Evolutionary conservation across 2,113 vertebrate genomes (phyloP), one percentile per base, ranked within the genome.

Genomic region (Anolis sagrei): DNA sequence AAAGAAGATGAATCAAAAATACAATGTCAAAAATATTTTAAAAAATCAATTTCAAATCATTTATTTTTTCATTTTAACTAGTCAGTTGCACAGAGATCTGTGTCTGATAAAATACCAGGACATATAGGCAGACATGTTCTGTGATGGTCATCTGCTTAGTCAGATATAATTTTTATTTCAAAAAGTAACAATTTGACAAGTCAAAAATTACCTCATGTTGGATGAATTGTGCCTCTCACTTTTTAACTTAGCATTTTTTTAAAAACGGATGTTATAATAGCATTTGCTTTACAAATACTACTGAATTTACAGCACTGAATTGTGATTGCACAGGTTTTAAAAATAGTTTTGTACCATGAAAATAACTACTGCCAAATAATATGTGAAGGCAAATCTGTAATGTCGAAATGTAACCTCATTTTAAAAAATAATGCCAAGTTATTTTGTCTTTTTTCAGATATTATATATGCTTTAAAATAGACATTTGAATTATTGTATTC

Each of bases 241-340:
- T 77, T 75, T 1, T 70, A 80, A 81, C 68, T 27, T n/a, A n/a
- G n/a, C n/a, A n/a, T n/a, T 14, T 48, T 79, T 75, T 34, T 29
- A 66, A 51, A 32, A 49, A 51, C 1, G 82, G 79, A 72, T 79
- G 87, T n/a, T 83, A 76, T 77, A 91, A 19, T 23, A 88, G 76
- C 62, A 25, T 6, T 0, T 76, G 87, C 81, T 86, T 90, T 79
- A 0, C 10, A 88, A 87, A 62, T 51, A 76, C 79, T 2, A 88
- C 84, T 70, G 64, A 84, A 93, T 81, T 13, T 80, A 36, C 14
- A 76, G 13, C 19, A 32, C 79, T 7, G 4, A 83, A 83, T n/a
- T 93, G 81, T 90, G 84, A 89, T 92, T 51, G 88, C 85, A 89
- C 54, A 5, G 4, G 85, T 3, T 0, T n/a, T 88, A 87, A 87